Base-by-base conservation (phyloP, 2,797 vertebrate species). In the Mormyrus hasselquistii region DNA sequence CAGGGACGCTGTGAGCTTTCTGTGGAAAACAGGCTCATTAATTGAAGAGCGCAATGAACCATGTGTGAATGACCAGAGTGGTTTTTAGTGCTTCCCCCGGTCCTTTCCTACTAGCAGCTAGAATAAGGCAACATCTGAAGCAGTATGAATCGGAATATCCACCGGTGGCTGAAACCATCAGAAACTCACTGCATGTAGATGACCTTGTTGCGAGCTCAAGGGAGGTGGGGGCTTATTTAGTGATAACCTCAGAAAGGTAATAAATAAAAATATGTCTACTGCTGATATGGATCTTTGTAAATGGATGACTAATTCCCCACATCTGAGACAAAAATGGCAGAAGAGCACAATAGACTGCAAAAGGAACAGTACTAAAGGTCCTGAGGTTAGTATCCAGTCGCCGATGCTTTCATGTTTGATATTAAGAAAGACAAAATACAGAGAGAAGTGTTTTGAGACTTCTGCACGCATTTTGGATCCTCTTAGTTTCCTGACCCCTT, bases 401-500 rank as follows among this genome's bases (percentile, higher is more conserved):
- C 29, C 0, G 29, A 34, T 34, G 29, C 29, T 34, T 7, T 38
- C 14, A 34, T 79, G 6, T 57, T 83, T 22, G 14, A 87, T 7
- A 76, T 87, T 44, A 89, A 22, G 47, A 41, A 49, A 29, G n/a
- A n/a, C 7, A 55, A 10, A 88, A 88, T 52, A 90, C 25, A 1
- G 88, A 88, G 7, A 41, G 76, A 38, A 76, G 83, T n/a, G 69
- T 87, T 14, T 25, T 84, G 52, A 84, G 88, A 76, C 29, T 73
- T 59, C 88, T 47, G 88, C 82, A 53, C 73, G 3, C 34, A 73
- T 90, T 25, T 90, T 90, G 41, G 47, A 89, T 73, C 88, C 85
- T 14, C 82, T 88, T 89, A 86, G 85, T 16, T 88, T 90, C 44
- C 83, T 90, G 57, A 55, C 85, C 19, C 90, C 88, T 59, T 90